Conservation (phyloP, 2,113 vertebrate species). For the Meriones unguiculatus region DNA sequence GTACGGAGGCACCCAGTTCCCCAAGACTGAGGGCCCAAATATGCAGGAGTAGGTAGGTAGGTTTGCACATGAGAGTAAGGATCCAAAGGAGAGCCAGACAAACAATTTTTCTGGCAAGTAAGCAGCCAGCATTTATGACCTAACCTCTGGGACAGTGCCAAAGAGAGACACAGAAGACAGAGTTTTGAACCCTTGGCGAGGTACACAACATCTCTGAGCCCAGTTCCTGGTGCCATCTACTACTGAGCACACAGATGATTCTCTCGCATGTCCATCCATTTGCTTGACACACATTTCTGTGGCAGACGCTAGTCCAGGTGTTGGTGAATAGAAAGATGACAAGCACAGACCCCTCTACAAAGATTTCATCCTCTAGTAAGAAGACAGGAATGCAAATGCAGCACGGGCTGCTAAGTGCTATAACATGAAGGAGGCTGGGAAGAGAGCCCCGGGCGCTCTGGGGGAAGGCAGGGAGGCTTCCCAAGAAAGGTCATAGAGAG, state of each 20-base stretch:
- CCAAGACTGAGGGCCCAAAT: not conserved
- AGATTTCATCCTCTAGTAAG: not conserved
- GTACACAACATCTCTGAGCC: not conserved
- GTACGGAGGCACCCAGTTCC: not conserved
- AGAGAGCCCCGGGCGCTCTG: not conserved
- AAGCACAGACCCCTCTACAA: constrained; percentile 8
- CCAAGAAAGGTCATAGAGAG: not conserved
- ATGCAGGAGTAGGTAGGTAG: not conserved
- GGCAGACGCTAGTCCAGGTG: not conserved
- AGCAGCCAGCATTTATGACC: not conserved
- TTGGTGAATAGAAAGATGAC: not conserved
- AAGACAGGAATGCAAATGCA: constrained; percentile 43
- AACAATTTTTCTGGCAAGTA: not conserved
- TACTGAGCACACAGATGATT: not conserved
- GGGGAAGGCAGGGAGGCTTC: not conserved
- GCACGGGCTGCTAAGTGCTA: not conserved
- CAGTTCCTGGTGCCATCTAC: not conserved
- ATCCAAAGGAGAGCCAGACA: not conserved
- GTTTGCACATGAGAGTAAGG: not conserved
- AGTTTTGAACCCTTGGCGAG: not conserved
- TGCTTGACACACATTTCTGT: not conserved
- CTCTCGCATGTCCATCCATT: fast-evolving
- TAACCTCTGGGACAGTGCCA: not conserved
- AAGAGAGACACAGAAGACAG: not conserved
- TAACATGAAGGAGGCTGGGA: not conserved